Evolutionary conservation across 1,140 invertebrate genomes (phyloP), one percentile per base, ranked within the genome.

Genomic region (Aricia agestis): DNA sequence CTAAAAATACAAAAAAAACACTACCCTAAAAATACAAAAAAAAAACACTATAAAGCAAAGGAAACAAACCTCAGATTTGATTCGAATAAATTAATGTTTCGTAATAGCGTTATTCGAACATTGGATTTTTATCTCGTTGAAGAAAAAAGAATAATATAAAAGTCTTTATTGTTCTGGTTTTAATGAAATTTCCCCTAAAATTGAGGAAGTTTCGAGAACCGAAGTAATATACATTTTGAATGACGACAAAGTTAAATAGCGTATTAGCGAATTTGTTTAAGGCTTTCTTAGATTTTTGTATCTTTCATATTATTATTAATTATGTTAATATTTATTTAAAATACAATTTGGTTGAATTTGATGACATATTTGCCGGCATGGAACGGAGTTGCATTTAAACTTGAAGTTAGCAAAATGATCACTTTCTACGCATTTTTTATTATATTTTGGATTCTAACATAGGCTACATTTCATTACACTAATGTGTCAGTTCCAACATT

Each of bases 231-330:
- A 74, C 78, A 76, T 76, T 72, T 72, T 73, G 76, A 79, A 80
- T 80, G 69, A 74, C 57, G 75, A 75, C 78, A 82, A 85, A 86
- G 82, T 85, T 85, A 80, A 87, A 87, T 85, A 79, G 82, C 79
- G 75, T 83, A 84, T 87, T 85, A 82, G 71, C 76, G 74, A 83
- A 84, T 85, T 80, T 80, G 78, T 84, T 84, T 82, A 13, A 52
- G 45, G 11, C 13, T 52, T 9, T 11, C 45, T 52, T 52, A 4
- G 45, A 52, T 13, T 52, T 11, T 52, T 52, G 9, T 52, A 13
- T 15, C 13, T 13, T 13, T 52, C 45, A 15, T 15, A 52, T 52
- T 13, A 52, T 52, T 11, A 9, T 52, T 13, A 5, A 52, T 13
- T 15, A 52, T 45, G 9, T 52, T 52, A 1, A 36, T 9, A 36